These are phyloP conservation scores for Xiphorhynchus elegans DNA, from an alignment of 2,113 vertebrate genomes.

Conservation along the genomic window DNA sequence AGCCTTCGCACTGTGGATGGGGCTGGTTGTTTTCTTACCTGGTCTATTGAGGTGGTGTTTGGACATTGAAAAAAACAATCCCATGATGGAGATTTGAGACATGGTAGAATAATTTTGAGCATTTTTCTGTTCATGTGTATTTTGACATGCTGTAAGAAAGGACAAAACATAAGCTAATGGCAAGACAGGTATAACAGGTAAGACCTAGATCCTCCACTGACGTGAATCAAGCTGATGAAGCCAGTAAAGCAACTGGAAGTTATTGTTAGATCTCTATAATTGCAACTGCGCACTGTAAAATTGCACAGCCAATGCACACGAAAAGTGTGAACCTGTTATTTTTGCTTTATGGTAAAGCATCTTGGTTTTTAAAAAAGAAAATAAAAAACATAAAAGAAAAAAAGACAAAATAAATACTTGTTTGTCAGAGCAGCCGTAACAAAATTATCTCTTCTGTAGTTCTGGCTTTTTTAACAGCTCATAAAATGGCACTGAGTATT, in stretches of 20 bases:
- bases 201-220: not conserved
- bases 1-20: not conserved
- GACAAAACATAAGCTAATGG: constrained; percentile 10
- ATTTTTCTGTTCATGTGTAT: not conserved
- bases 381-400: too few species aligned
- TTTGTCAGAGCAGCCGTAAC: not conserved
- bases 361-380: not conserved
- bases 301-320: not conserved
- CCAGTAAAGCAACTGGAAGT: not conserved
- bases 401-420: not conserved
- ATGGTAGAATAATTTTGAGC: not conserved
- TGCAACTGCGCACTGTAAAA: constrained; percentile 3
- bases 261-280: not conserved
- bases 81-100: not conserved
- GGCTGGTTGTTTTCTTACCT: not conserved
- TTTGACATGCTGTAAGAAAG: not conserved
- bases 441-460: not conserved
- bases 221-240: not conserved
- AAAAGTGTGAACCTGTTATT: not conserved
- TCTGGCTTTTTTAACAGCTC: not conserved
- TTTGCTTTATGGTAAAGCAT: not conserved
- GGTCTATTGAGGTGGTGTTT: not conserved
- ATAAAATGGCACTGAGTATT: not conserved
- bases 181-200: not conserved
- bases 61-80: not conserved